These are phyloP conservation scores for Erythrocercus mccallii DNA, from an alignment of 2,113 vertebrate genomes.

Conservation along the genomic window DNA sequence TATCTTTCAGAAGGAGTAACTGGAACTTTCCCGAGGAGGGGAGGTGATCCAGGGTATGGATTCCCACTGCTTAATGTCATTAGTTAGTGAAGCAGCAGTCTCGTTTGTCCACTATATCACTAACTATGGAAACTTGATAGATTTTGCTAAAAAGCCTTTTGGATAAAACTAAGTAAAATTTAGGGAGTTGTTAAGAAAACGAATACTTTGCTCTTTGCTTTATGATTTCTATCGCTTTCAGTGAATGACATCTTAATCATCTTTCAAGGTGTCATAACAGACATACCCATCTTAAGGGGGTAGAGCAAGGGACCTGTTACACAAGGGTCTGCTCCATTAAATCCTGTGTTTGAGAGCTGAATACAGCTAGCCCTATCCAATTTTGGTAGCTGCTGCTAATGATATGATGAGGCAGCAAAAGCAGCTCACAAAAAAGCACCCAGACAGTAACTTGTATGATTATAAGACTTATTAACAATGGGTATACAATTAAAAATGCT, in stretches of 20 bases:
- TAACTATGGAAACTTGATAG: background rate
- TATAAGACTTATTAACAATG: background rate
- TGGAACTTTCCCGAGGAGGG: background rate
- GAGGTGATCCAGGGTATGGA: background rate
- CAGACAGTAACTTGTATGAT: background rate
- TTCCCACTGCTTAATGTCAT: background rate
- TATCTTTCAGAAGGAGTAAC: background rate
- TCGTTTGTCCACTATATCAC: background rate
- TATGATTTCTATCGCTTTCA: background rate
- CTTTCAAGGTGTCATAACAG: background rate
- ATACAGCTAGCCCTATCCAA: background rate
- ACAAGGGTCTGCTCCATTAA: background rate
- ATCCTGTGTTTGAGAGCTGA: background rate
- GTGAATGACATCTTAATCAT: background rate
- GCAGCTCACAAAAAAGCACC: accelerated
- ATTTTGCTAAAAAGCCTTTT: background rate
- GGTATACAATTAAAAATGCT: background rate
- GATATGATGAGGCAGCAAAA: background rate
- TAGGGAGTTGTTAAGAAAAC: background rate
- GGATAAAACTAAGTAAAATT: background rate
- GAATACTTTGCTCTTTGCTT: background rate
- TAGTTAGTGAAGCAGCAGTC: background rate
- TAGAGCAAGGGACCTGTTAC: background rate
- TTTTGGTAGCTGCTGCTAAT: background rate
- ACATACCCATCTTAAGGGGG: background rate